Conservation (phyloP, 2,797 vertebrate genomes). For the Naso thynnoides region DNA sequence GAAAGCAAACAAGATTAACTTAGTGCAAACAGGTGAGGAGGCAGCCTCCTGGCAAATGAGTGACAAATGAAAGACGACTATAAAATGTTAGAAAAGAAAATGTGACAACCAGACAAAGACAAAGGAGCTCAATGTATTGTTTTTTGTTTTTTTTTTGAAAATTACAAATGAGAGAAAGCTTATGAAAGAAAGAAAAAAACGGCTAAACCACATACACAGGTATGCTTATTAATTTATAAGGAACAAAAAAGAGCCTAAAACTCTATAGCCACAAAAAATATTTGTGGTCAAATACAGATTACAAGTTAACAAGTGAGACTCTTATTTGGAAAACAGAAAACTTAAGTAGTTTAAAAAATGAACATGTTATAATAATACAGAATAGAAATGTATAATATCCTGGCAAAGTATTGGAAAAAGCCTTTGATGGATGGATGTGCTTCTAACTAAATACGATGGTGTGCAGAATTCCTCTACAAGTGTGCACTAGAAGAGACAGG, state of each 20-base stretch:
- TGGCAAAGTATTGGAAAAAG: too few species aligned
- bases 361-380: too few species aligned
- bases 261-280: not conserved
- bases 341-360: too few species aligned
- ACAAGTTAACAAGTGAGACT: not conserved
- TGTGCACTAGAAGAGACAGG: not conserved
- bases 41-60: not conserved
- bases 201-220: too few species aligned
- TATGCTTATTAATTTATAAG: not conserved
- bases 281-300: not conserved
- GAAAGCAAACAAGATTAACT: conserved; percentile 39
- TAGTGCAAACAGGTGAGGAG: conserved; percentile 27
- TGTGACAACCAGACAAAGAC: not conserved
- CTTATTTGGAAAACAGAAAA: not conserved
- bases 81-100: conserved; percentile 15
- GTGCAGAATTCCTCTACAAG: not conserved
- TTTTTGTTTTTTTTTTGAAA: too few species aligned
- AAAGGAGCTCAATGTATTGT: not conserved
- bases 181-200: too few species aligned
- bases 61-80: not conserved
- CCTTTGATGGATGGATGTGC: too few species aligned
- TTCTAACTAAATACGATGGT: not conserved
- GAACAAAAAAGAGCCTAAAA: not conserved
- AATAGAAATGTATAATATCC: too few species aligned
- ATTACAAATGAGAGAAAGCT: too few species aligned